Evolutionary conservation across 2,888 invertebrate genomes (phyloP).

Genomic region (Drosophila tripunctata): DNA sequence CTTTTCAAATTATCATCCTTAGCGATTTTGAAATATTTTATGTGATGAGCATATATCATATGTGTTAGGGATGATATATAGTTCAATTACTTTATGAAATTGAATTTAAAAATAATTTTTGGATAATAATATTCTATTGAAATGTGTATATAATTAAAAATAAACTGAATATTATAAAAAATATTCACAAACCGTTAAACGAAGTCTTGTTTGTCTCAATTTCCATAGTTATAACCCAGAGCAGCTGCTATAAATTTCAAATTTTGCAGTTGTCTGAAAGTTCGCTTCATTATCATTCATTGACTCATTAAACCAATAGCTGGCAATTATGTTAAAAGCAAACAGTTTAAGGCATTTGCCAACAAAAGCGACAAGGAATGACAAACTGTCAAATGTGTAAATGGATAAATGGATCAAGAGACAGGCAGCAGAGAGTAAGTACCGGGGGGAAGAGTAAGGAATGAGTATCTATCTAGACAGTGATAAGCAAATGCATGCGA

Average conservation of each 20-base stretch:
- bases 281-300: conserved; percentile 18
- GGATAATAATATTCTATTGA: no score
- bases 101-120: background rate
- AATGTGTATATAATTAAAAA: background rate
- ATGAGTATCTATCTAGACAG: conserved; percentile 6
- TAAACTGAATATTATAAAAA: background rate
- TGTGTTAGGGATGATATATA: background rate
- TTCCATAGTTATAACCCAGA: background rate
- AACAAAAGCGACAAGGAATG: conserved; percentile 22
- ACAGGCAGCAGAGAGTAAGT: conserved; percentile 18
- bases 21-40: conserved; percentile 10
- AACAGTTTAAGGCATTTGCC: conserved; percentile 40
- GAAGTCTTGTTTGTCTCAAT: background rate
- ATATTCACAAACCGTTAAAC: background rate
- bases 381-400: conserved; percentile 54
- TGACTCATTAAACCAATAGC: conserved; percentile 46
- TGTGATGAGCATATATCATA: conserved; percentile 29
- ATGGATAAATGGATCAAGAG: conserved; percentile 52
- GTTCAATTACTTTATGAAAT: conserved; percentile 9
- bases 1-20: conserved; percentile 35
- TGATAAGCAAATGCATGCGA: conserved; percentile 45
- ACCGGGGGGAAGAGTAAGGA: background rate
- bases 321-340: conserved; percentile 54
- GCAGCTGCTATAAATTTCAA: background rate
- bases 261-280: conserved; percentile 2